Conservation (phyloP, 2,113 vertebrate genomes). For the Ammodytes dubius region DNA sequence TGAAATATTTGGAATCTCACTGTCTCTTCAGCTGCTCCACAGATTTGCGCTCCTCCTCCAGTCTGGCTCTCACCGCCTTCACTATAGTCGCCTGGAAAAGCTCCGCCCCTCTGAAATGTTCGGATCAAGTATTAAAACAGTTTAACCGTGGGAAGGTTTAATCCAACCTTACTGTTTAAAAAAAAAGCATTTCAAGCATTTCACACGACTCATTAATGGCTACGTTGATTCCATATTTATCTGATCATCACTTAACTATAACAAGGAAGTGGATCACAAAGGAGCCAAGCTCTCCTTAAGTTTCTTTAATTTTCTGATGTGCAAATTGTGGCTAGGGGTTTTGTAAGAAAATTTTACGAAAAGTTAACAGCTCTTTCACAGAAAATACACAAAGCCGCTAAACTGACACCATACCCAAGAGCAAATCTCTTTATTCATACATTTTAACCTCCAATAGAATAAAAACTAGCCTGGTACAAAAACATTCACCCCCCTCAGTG, state of each 20-base stretch:
- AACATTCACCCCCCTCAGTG: too few relatives aligned
- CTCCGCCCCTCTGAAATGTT: constrained; percentile 92
- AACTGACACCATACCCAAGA: not conserved
- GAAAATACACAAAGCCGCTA: not conserved
- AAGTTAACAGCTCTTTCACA: too few relatives aligned
- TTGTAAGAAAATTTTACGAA: too few relatives aligned
- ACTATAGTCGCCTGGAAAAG: constrained; percentile 99
- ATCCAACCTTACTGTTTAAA: not conserved
- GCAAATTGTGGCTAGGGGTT: not conserved
- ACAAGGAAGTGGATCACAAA: not conserved
- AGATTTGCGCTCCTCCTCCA: constrained; percentile 97
- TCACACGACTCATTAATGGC: too few relatives aligned
- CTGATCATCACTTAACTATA: not conserved
- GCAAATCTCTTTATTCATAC: not conserved
- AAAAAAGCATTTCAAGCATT: too few relatives aligned
- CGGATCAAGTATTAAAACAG: not conserved
- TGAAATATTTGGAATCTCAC: constrained; percentile 84
- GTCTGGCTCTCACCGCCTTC: constrained; percentile 95
- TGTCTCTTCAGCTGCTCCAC: constrained; percentile 99
- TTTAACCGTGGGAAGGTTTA: not conserved
- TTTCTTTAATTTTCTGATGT: not conserved
- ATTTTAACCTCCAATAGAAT: too few relatives aligned
- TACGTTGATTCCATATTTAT: not conserved
- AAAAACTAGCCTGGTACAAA: too few relatives aligned
- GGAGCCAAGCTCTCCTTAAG: not conserved